Evolutionary conservation across 30 jellyfish, hydroid and myxozoan species (phyloP).

Genomic region (Aurelia sp.): DNA sequence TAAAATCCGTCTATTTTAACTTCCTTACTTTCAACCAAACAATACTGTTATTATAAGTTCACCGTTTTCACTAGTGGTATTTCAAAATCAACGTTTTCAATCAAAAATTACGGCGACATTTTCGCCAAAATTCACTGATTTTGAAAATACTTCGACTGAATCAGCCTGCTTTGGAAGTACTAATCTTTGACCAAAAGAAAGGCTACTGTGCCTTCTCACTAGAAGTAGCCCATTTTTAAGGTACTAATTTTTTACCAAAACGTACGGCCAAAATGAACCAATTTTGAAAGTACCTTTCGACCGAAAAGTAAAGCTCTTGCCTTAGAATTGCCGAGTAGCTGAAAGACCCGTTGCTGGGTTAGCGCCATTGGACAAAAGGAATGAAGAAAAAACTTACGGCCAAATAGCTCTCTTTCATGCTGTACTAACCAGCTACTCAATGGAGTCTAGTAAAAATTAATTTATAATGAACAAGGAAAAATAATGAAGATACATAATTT

Average conservation of each 20-base stretch:
- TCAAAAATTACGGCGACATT: not conserved
- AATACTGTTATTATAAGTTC: not conserved
- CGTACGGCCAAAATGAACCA: not conserved
- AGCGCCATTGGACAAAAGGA: no score
- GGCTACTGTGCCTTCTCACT: not conserved
- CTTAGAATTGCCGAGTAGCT: no score
- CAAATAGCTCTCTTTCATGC: no score
- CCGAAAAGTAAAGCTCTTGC: no score
- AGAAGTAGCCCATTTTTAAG: not conserved
- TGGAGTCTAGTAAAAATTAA: no score
- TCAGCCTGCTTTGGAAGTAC: not conserved
- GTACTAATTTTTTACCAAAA: no score
- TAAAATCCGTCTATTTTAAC: no score
- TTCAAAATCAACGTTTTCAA: not conserved
- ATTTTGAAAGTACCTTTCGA: not conserved
- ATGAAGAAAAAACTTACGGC: no score
- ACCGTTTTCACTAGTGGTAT: not conserved
- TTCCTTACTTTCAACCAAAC: not conserved
- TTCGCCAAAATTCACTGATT: not conserved
- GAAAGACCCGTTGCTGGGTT: no score
- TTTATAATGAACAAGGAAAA: no score
- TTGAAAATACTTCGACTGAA: not conserved
- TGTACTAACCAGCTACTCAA: no score
- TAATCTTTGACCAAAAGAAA: not conserved
- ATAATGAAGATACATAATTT: no score